Conservation (phyloP, 30 jellyfish, hydroid and myxozoan genomes). For the Aurelia aurita region DNA sequence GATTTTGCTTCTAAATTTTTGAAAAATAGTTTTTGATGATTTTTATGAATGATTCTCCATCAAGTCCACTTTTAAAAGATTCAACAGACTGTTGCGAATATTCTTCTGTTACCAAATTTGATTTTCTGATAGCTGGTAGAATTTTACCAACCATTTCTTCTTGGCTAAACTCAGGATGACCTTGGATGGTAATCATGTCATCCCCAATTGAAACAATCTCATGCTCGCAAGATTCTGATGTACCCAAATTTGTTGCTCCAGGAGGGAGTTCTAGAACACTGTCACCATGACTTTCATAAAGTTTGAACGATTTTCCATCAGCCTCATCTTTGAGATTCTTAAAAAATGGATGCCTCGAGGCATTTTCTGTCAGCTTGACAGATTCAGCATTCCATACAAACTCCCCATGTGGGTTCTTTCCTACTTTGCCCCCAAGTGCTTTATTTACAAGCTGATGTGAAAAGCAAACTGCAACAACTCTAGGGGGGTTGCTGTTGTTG, state of each 20-base stretch:
- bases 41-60: constrained; percentile 32
- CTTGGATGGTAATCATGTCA: constrained; percentile 62
- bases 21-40: constrained; percentile 25
- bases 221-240: constrained; percentile 62
- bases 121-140: constrained; percentile 53
- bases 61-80: constrained; percentile 17
- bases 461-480: constrained; percentile 87
- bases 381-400: constrained; percentile 74
- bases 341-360: constrained; percentile 49
- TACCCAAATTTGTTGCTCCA: constrained; percentile 50
- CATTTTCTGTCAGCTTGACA: constrained; percentile 27
- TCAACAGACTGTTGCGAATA: constrained; percentile 45
- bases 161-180: constrained; percentile 83
- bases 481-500: constrained; percentile 48
- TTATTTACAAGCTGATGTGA: constrained; percentile 93
- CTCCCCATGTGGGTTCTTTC: constrained; percentile 48
- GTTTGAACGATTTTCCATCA: constrained; percentile 1
- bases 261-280: constrained; percentile 57
- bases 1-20: too few relatives aligned
- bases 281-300: constrained; percentile 86
- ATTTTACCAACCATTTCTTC: constrained; percentile 50
- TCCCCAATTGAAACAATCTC: constrained; percentile 77
- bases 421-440: constrained; percentile 93
- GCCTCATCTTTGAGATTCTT: neutral
- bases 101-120: constrained; percentile 19